A percentile compares a stretch with the other conserved stretches of the same genome.
Conservation (phyloP, 1,140 invertebrate species). For the Rhizoglyphus robini region DNA sequence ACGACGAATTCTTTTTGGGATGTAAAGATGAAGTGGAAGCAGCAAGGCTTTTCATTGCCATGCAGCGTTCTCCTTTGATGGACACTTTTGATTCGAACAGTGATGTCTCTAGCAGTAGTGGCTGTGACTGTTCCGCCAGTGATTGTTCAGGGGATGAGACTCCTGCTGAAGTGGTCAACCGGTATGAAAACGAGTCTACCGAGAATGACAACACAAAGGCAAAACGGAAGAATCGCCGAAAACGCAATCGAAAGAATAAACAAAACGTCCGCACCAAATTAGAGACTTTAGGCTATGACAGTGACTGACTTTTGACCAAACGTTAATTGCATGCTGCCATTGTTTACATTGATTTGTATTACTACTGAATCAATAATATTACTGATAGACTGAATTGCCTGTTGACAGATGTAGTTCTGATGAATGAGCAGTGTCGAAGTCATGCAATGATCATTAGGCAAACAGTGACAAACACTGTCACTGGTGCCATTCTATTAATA, state of each 20-base stretch:
- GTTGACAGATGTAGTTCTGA: too few species aligned
- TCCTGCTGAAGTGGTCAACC: background rate
- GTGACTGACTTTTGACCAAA: conserved; percentile 8
- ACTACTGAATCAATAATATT: too few species aligned
- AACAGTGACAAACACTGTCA: too few species aligned
- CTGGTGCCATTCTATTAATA: too few species aligned
- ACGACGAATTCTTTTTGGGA: background rate
- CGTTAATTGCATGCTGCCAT: too few species aligned
- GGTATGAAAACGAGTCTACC: background rate
- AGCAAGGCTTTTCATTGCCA: background rate
- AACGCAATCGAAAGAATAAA: conserved; percentile 12
- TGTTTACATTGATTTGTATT: too few species aligned
- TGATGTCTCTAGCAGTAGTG: background rate
- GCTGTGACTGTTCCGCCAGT: background rate
- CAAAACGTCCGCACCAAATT: background rate
- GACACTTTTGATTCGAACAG: background rate
- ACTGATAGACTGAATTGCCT: too few species aligned
- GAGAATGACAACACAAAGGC: background rate
- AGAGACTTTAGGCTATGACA: conserved; percentile 8
- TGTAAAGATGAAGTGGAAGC: background rate
- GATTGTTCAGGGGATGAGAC: background rate
- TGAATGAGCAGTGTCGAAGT: too few species aligned
- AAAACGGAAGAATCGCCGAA: background rate
- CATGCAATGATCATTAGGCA: too few species aligned
- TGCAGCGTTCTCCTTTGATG: background rate